Percentiles rank a stretch among this genome's conserved stretches.
These are phyloP conservation scores for Oscheius myriophilus DNA, from an alignment of 2,888 invertebrate species.

Conservation along the genomic window DNA sequence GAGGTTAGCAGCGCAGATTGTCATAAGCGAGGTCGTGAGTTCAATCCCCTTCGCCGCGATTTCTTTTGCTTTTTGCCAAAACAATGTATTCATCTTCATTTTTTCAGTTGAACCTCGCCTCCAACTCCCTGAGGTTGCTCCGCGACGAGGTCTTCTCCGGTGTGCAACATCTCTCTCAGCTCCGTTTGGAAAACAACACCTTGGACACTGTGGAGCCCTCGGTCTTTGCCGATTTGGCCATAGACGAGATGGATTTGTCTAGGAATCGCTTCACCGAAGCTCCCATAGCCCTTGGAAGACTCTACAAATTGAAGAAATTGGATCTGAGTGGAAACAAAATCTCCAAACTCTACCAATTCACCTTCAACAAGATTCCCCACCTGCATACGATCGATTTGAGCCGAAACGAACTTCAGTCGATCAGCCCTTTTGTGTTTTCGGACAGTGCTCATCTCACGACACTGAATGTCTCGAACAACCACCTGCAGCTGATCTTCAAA, in stretches of 20 bases:
- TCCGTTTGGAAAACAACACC: conserved; percentile 56
- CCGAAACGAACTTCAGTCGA: conserved; percentile 53
- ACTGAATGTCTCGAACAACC: conserved; percentile 57
- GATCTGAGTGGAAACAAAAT: conserved; percentile 60
- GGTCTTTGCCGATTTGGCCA: conserved; percentile 36
- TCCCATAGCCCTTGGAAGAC: conserved; percentile 58
- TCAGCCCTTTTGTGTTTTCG: conserved; percentile 34
- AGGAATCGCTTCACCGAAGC: conserved; percentile 57
- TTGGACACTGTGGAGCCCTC: conserved; percentile 36
- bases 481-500: conserved; percentile 52
- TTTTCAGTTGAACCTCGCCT: conserved; percentile 65
- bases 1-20: no score
- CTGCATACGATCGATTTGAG: conserved; percentile 55
- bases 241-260: conserved; percentile 46
- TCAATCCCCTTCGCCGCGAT: no score
- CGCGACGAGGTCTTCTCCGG: conserved; percentile 49
- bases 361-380: conserved; percentile 59
- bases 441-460: conserved; percentile 55
- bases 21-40: no score
- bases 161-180: conserved; percentile 42
- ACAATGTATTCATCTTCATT: not conserved
- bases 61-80: no score
- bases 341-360: conserved; percentile 58
- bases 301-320: conserved; percentile 53
- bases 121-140: conserved; percentile 52